Conservation (phyloP, 2,888 invertebrate genomes). For the Caenorhabditis sp. region DNA sequence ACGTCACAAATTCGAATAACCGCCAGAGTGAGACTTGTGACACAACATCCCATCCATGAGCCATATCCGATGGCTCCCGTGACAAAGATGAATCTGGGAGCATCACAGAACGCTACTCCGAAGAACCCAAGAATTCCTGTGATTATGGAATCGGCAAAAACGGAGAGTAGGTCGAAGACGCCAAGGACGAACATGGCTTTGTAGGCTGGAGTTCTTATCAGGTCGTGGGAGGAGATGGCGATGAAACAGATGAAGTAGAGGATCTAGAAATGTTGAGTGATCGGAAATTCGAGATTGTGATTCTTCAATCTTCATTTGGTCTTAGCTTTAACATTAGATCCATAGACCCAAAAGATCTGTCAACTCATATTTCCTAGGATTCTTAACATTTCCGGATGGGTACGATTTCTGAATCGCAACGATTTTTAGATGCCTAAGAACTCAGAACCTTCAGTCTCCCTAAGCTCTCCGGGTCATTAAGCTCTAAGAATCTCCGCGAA, state of each 20-base stretch:
- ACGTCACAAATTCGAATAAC: conserved; percentile 9
- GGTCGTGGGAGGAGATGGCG: conserved; percentile 5
- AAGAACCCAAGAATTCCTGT: conserved; percentile 29
- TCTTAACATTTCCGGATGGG: too few species aligned
- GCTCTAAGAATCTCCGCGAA: too few species aligned
- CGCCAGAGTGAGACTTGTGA: conserved; percentile 1
- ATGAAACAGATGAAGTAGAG: conserved; percentile 29
- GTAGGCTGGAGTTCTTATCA: not conserved
- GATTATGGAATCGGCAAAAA: conserved; percentile 25
- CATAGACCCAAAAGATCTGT: too few species aligned
- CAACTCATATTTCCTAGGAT: too few species aligned
- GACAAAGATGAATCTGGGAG: not conserved
- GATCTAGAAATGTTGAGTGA: too few species aligned
- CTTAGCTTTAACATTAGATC: too few species aligned
- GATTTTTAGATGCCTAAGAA: too few species aligned
- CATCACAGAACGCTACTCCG: conserved; percentile 29
- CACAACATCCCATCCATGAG: conserved; percentile 29
- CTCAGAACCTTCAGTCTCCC: too few species aligned
- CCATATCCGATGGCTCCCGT: conserved; percentile 8
- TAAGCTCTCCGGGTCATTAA: too few species aligned
- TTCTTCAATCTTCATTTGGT: too few species aligned
- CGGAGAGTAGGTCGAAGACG: conserved; percentile 22
- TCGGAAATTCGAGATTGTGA: too few species aligned
- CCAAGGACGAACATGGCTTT: conserved; percentile 39
- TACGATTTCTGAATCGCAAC: too few species aligned